phyloP scores from a whole-genome alignment of 2,113 vertebrate species.

The Zonotrichia leucophrys region DNA sequence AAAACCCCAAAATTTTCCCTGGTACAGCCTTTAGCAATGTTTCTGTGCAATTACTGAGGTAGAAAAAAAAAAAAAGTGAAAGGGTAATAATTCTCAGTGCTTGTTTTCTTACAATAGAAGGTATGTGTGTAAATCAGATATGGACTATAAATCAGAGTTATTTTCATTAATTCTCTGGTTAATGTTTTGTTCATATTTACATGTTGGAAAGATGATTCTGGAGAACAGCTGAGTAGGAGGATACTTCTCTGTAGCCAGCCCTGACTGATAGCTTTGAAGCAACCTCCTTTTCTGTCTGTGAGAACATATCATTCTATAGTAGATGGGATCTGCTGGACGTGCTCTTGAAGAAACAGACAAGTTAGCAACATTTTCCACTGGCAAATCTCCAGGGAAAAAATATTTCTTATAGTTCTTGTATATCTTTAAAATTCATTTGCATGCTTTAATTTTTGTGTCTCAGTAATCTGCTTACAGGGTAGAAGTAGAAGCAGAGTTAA shows the following conservation, averaged over 20 bases:
- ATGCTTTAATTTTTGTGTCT: constrained; percentile 10
- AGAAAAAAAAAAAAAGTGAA: neutral
- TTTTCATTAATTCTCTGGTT: constrained; percentile 37
- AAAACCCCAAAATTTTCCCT: neutral
- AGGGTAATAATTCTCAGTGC: neutral
- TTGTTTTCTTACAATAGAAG: neutral
- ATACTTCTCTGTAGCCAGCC: constrained; percentile 10
- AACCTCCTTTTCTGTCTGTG: neutral
- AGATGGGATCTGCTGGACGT: constrained; percentile 38
- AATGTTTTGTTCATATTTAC: constrained; percentile 36
- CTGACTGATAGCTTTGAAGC: constrained; percentile 43
- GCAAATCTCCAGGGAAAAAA: constrained; percentile 32
- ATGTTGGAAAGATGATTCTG: constrained; percentile 22
- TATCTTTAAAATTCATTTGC: constrained; percentile 17
- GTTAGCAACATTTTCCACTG: constrained; percentile 52
- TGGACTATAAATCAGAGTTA: constrained; percentile 21
- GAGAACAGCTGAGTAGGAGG: constrained; percentile 51
- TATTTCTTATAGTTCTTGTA: constrained; percentile 18
- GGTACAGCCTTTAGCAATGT: neutral
- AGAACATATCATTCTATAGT: constrained; percentile 12
- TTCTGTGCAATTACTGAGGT: neutral
- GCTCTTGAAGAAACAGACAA: constrained; percentile 22
- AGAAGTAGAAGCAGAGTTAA: constrained; percentile 22
- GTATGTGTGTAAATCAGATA: neutral
- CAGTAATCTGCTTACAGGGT: neutral